Evolutionary conservation across 2,888 invertebrate genomes (phyloP).

Genomic region (Harpalus rufipes): DNA sequence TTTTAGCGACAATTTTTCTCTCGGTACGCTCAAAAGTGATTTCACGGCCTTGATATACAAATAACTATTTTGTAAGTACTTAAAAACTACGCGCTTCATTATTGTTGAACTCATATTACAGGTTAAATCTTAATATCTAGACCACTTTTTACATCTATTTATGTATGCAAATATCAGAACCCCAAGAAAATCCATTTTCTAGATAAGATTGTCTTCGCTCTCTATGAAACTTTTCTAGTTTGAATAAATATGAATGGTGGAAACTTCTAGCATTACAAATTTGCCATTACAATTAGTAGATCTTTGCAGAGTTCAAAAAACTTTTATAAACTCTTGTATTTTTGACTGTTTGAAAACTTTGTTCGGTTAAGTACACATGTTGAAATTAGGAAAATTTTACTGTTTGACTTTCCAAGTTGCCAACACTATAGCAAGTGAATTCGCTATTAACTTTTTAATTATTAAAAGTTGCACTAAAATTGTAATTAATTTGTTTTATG

Average conservation of each 20-base stretch:
- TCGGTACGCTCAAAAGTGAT: too few species aligned
- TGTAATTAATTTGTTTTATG: conserved; percentile 1
- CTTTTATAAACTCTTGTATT: neutral
- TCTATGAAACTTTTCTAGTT: too few species aligned
- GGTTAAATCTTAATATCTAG: too few species aligned
- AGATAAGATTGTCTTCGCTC: neutral
- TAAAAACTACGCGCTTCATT: too few species aligned
- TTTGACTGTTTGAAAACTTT: neutral
- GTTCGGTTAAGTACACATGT: neutral
- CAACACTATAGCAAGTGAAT: neutral
- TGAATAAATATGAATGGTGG: too few species aligned
- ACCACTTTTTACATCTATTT: too few species aligned
- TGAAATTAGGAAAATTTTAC: conserved; percentile 3
- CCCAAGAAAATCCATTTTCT: neutral
- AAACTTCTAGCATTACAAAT: neutral
- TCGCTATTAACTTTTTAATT: neutral
- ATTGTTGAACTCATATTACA: too few species aligned
- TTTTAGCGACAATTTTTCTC: too few species aligned
- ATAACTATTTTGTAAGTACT: too few species aligned
- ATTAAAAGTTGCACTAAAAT: neutral
- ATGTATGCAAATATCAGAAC: too few species aligned
- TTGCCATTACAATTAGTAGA: neutral
- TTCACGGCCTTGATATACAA: too few species aligned
- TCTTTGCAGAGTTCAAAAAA: neutral
- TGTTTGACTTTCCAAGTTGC: neutral